Percentiles rank a stretch among this genome's conserved stretches.
Conservation (phyloP, 1,140 invertebrate genomes). For the Thaumetopoea pityocampa region DNA sequence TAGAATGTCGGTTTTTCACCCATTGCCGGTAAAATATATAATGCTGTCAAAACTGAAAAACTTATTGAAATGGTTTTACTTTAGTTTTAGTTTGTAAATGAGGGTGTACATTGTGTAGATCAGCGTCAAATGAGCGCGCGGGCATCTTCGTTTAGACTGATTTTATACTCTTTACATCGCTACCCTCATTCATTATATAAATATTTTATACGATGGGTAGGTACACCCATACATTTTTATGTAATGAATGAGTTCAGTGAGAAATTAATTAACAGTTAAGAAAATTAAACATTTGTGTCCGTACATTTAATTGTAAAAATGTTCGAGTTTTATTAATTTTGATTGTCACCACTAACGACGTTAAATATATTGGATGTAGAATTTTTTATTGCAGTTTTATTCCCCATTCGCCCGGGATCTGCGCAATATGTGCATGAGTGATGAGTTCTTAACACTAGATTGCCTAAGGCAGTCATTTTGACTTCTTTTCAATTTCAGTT, state of each 20-base stretch:
- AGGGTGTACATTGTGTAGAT: constrained; percentile 31
- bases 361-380: constrained; percentile 75
- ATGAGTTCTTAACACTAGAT: no score
- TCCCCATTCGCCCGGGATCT: constrained; percentile 17
- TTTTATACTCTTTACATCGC: constrained; percentile 41
- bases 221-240: constrained; percentile 4
- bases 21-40: no score
- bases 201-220: not conserved
- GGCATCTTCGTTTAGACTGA: constrained; percentile 61
- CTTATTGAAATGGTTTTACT: no score
- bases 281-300: constrained; percentile 35
- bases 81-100: no score
- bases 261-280: constrained; percentile 32
- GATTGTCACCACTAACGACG: constrained; percentile 64
- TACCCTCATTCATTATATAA: constrained; percentile 15
- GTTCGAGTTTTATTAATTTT: constrained; percentile 63
- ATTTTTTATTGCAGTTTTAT: constrained; percentile 56
- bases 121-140: constrained; percentile 38
- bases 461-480: no score
- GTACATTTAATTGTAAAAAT: constrained; percentile 40
- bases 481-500: no score
- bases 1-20: no score
- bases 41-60: no score
- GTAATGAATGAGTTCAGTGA: constrained; percentile 19
- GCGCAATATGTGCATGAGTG: no score